A percentile compares a stretch with the other conserved stretches of the same genome.
phyloP scores from a whole-genome alignment of 1,140 invertebrate species.

The Penaeus japonicus region DNA sequence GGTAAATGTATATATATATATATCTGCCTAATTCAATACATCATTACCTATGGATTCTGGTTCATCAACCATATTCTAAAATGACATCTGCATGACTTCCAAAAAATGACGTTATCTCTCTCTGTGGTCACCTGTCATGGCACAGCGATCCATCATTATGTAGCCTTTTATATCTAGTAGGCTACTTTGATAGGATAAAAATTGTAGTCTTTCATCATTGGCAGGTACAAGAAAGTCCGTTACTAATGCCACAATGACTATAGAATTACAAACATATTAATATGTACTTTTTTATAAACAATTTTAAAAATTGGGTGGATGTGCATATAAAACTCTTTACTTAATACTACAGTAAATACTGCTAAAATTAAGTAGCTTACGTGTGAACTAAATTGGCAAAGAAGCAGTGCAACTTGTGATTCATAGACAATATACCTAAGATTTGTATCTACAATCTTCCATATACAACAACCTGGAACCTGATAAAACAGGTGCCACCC shows the following conservation, averaged over 20 bases:
- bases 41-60: neutral
- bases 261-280: slow-evolving; percentile 43
- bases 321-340: slow-evolving; percentile 18
- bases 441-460: slow-evolving; percentile 20
- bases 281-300: slow-evolving; percentile 40
- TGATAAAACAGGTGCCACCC: slow-evolving; percentile 36
- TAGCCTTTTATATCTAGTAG: slow-evolving; percentile 30
- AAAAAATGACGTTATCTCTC: too few species aligned
- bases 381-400: slow-evolving; percentile 45
- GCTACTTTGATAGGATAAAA: slow-evolving; percentile 46
- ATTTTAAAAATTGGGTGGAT: slow-evolving; percentile 37
- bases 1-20: neutral
- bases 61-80: too few species aligned
- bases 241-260: slow-evolving; percentile 35
- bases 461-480: slow-evolving; percentile 17
- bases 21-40: neutral
- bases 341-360: slow-evolving; percentile 3
- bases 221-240: slow-evolving; percentile 41
- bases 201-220: slow-evolving; percentile 31
- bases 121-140: slow-evolving; percentile 29
- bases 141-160: slow-evolving; percentile 30
- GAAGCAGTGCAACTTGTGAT: slow-evolving; percentile 52
- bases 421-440: slow-evolving; percentile 48
- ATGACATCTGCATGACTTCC: too few species aligned
- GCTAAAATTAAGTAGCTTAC: slow-evolving; percentile 31